These are phyloP conservation scores for Amniataba percoides DNA, from an alignment of 2,797 vertebrate genomes.

Conservation along the genomic window DNA sequence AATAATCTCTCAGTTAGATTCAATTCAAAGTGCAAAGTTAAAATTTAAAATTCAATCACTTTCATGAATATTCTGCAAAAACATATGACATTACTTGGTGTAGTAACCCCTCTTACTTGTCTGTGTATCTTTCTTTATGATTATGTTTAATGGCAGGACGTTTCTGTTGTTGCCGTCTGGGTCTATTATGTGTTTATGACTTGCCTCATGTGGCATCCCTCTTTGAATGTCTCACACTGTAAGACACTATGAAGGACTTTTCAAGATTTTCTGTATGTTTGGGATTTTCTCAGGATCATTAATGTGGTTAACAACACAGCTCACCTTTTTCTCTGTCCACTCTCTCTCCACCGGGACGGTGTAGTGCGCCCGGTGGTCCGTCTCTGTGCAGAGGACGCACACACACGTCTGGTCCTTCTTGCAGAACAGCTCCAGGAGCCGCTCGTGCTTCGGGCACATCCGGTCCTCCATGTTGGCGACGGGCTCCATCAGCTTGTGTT, in stretches of 20 bases:
- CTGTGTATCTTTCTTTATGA: background rate
- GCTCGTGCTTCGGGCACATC: slow-evolving; percentile 86
- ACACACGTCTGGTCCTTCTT: slow-evolving; percentile 87
- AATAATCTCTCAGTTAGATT: background rate
- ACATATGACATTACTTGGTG: no score
- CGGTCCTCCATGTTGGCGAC: slow-evolving; percentile 87
- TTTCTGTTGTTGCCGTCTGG: background rate
- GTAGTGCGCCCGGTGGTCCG: slow-evolving; percentile 86
- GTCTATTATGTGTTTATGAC: background rate
- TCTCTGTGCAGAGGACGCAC: slow-evolving; percentile 88
- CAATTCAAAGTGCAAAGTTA: no score
- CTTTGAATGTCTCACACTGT: background rate
- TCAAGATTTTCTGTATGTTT: background rate
- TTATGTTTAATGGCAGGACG: background rate
- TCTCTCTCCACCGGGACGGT: slow-evolving; percentile 87
- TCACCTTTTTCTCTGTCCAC: slow-evolving; percentile 85
- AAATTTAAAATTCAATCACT: no score
- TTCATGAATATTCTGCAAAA: no score
- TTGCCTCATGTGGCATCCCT: background rate
- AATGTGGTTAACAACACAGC: background rate
- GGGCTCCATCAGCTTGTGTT: slow-evolving; percentile 87
- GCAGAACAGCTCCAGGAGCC: slow-evolving; percentile 88
- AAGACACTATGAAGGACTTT: background rate
- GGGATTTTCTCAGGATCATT: no score
- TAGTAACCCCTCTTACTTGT: no score